Conservation (phyloP, 2,797 vertebrate species). For the Phyllotis vaccarum region DNA sequence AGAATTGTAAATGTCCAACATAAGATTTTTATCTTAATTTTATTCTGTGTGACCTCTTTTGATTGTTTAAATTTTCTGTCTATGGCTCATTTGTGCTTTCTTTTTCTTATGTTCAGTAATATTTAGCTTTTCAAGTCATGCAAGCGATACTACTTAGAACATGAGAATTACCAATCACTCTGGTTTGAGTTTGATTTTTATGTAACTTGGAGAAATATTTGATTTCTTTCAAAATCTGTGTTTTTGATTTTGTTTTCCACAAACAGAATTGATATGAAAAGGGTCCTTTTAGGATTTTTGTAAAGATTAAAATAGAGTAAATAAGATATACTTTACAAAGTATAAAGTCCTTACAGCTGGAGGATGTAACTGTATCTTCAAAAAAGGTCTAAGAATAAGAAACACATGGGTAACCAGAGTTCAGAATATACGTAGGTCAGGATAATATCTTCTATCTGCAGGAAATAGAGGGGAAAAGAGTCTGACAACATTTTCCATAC, state of each 20-base stretch:
- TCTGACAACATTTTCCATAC: not conserved
- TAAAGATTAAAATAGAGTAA: constrained; percentile 48
- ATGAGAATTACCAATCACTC: constrained; percentile 42
- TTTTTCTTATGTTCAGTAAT: not conserved
- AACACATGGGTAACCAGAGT: not conserved
- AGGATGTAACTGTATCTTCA: not conserved
- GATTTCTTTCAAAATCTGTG: constrained; percentile 59
- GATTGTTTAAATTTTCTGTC: constrained; percentile 64
- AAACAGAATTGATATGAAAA: constrained; percentile 52
- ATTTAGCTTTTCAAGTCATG: constrained; percentile 67
- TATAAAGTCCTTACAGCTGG: not conserved
- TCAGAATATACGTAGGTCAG: not conserved
- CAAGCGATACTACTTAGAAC: constrained; percentile 37
- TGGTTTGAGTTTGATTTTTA: constrained; percentile 50
- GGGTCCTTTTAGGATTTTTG: not conserved
- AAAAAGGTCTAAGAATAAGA: not conserved
- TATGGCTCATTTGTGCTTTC: not conserved
- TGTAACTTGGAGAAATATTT: constrained; percentile 60
- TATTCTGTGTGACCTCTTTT: constrained; percentile 50
- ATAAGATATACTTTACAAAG: constrained; percentile 42
- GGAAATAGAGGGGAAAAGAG: not conserved
- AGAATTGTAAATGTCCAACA: constrained; percentile 69
- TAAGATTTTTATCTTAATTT: constrained; percentile 29
- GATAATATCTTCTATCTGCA: not conserved
- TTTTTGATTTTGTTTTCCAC: not conserved